Evolutionary conservation across 2,113 vertebrate species (phyloP).

Genomic region (Halcyon malimbica): DNA sequence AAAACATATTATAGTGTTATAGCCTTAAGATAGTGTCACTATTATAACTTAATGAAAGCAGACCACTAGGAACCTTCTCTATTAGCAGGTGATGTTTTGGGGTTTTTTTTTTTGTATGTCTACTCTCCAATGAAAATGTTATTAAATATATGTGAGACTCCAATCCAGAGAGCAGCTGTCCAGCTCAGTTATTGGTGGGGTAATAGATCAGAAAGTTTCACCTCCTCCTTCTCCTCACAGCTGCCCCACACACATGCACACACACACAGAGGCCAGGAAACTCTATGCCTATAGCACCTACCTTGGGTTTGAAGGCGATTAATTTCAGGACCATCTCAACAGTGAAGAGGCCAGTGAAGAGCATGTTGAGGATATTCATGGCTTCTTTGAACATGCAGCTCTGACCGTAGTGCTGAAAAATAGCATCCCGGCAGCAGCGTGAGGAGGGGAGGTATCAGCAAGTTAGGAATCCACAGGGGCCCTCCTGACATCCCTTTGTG

Average conservation of each 20-base stretch:
- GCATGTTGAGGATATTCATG: slow-evolving; percentile 99
- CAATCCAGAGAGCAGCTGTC: slow-evolving; percentile 36
- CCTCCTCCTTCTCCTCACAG: slow-evolving; percentile 52
- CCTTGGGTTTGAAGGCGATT: slow-evolving; percentile 99
- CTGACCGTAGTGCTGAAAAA: slow-evolving; percentile 94
- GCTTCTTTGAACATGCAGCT: slow-evolving; percentile 92
- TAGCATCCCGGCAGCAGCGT: background rate
- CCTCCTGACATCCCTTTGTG: background rate
- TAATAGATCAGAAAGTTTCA: background rate
- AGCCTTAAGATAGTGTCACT: background rate
- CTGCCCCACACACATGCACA: background rate
- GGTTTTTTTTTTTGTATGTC: background rate
- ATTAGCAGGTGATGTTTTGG: background rate
- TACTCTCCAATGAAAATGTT: slow-evolving; percentile 7
- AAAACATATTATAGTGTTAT: background rate
- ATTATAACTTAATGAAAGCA: background rate
- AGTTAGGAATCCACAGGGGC: background rate
- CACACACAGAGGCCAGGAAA: background rate
- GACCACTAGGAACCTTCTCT: background rate
- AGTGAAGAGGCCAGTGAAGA: slow-evolving; percentile 98
- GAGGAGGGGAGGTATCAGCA: background rate
- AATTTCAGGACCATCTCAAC: slow-evolving; percentile 99
- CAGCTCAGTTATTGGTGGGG: slow-evolving; percentile 39
- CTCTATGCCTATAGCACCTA: slow-evolving; percentile 69
- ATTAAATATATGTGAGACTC: slow-evolving; percentile 31